A percentile compares a stretch with the other conserved stretches of the same genome.
Evolutionary conservation across 2,113 vertebrate genomes (phyloP).

Genomic region (Propithecus coquereli): DNA sequence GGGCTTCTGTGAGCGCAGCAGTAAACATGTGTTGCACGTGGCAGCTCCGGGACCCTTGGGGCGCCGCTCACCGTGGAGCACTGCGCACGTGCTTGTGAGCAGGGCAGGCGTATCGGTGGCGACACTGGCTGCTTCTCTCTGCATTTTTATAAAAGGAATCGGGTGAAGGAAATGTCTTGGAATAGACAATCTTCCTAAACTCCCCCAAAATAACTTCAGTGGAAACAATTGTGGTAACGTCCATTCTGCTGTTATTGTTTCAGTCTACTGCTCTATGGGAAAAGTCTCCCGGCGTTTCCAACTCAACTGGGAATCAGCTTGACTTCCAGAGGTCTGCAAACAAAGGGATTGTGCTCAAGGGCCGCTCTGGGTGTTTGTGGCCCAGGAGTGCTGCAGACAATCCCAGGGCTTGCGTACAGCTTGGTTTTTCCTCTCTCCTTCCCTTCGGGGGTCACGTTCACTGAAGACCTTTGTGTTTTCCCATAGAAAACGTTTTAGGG

Average conservation of each 20-base stretch:
- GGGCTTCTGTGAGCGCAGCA: not conserved
- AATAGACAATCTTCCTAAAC: slow-evolving; percentile 85
- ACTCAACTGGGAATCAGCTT: slow-evolving; percentile 71
- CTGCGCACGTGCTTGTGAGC: slow-evolving; percentile 6
- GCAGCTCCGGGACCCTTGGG: not conserved
- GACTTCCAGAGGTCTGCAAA: slow-evolving; percentile 78
- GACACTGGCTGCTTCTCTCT: slow-evolving; percentile 60
- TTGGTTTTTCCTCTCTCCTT: slow-evolving; percentile 39
- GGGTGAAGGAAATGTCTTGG: slow-evolving; percentile 83
- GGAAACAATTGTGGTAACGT: slow-evolving; percentile 84
- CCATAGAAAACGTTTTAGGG: slow-evolving; percentile 8
- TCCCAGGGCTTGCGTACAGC: not conserved
- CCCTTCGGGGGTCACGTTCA: slow-evolving; percentile 3
- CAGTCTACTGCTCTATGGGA: slow-evolving; percentile 77
- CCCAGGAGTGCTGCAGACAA: not conserved
- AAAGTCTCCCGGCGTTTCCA: slow-evolving; percentile 80
- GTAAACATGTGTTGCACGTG: not conserved
- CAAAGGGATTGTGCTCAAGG: slow-evolving; percentile 79
- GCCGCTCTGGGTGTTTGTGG: slow-evolving; percentile 75
- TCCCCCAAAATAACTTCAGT: slow-evolving; percentile 85
- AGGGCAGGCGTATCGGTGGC: slow-evolving; percentile 53
- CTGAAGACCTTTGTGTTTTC: slow-evolving; percentile 31
- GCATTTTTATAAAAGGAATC: slow-evolving; percentile 67
- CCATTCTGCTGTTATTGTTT: slow-evolving; percentile 82
- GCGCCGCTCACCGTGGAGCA: not conserved